Evolutionary conservation across 2,888 invertebrate genomes (phyloP), one percentile per base, ranked within the genome.

Genomic region (Parnassius apollo): DNA sequence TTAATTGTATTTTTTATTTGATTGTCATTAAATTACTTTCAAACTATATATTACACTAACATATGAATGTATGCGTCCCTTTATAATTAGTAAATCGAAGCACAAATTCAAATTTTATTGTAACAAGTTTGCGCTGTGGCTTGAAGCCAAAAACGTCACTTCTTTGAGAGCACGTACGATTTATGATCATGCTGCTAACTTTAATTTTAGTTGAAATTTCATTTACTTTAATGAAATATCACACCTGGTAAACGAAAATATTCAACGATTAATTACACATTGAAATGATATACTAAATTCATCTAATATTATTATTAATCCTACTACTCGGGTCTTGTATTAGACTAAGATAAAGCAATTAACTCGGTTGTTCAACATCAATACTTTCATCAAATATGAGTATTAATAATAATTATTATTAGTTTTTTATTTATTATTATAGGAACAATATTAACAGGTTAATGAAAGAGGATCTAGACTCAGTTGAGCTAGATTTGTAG

Each of bases 51-150:
- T 18, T 1, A 18, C 18, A 18, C 18, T 48, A 51, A 50, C 57
- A 13, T 44, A 44, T 52, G 18, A 12, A 9, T n/a, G 11, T 42
- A 25, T 2, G 25, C 25, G 25, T 45, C 55, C 59, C 59, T 62
- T 62, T 45, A 13, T 12, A 55, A 54, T 50, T 55, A 49, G 50
- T 52, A 62, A 44, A 62, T 62, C 62, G 62, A 63, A 63, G 59
- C 58, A 45, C 58, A 63, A 63, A 62, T 62, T 62, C 58, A 62
- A 62, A 63, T 59, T 63, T 63, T 59, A 63, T 63, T 55, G 62
- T 55, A 58, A 63, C 62, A 59, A 63, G 59, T 63, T 51, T 22
- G 62, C 44, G 45, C 44, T 11, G 50, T 63, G 62, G 62, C 62
- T 54, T 18, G 42, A 50, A 50, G 62, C 62, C 62, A 63, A 59